phyloP scores from a whole-genome alignment of 2,113 vertebrate genomes.

The Macrotus californicus region DNA sequence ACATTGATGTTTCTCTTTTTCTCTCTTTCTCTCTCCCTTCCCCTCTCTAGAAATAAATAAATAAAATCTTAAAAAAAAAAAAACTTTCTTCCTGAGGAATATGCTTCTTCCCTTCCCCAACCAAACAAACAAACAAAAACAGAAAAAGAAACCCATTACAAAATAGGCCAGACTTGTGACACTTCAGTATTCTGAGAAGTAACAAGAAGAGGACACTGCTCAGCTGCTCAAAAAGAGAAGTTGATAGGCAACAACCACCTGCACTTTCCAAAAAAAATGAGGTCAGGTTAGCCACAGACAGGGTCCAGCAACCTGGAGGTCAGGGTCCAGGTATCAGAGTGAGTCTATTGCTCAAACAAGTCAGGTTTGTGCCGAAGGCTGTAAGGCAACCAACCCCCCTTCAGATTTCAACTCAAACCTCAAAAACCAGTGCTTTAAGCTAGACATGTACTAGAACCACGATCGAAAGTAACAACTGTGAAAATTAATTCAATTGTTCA shows the following conservation, averaged over 20 bases:
- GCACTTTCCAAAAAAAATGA: background rate
- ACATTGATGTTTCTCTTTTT: no score
- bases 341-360: background rate
- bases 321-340: background rate
- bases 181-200: background rate
- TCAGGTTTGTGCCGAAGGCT: background rate
- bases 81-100: background rate
- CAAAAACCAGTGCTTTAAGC: background rate
- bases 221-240: background rate
- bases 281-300: background rate
- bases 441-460: background rate
- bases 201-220: background rate
- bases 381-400: background rate
- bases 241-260: background rate
- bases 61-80: no score
- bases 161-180: background rate
- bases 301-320: background rate
- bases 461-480: background rate
- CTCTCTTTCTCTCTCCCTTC: no score
- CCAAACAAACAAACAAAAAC: constrained; percentile 10
- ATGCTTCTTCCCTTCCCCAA: background rate
- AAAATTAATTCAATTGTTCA: constrained; percentile 10
- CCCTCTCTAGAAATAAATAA: no score
- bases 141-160: background rate
- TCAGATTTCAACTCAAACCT: background rate